phyloP scores from a whole-genome alignment of 1,140 invertebrate genomes.

The Plutomurus gul region DNA sequence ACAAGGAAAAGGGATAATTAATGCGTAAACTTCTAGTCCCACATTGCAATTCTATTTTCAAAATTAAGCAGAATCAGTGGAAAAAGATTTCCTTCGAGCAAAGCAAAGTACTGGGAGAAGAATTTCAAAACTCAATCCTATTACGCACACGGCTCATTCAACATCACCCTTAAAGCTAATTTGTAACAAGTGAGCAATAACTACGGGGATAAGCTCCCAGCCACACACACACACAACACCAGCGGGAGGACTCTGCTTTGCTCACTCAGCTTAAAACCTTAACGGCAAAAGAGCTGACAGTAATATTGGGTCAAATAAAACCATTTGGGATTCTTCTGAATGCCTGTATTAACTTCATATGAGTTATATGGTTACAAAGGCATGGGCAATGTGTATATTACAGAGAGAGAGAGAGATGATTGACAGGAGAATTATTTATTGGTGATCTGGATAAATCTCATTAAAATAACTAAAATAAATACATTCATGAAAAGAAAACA shows the following conservation, averaged over 20 bases:
- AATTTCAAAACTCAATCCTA: not conserved
- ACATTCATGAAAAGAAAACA: not conserved
- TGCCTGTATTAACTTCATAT: too few relatives aligned
- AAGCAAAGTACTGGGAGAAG: not conserved
- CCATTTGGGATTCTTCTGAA: not conserved
- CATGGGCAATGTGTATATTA: too few relatives aligned
- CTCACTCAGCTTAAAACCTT: not conserved
- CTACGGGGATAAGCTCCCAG: not conserved
- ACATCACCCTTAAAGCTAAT: not conserved
- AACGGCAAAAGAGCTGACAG: not conserved
- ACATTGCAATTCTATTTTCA: too few relatives aligned
- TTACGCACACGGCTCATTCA: not conserved
- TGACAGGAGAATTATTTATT: constrained; percentile 18
- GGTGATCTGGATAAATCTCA: not conserved
- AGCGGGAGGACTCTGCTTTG: not conserved
- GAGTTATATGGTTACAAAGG: too few relatives aligned
- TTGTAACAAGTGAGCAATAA: not conserved
- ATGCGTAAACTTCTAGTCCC: too few relatives aligned
- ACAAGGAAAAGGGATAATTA: too few relatives aligned
- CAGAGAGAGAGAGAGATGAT: constrained; percentile 7
- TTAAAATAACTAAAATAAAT: constrained; percentile 4
- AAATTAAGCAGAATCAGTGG: too few relatives aligned
- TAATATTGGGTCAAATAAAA: constrained; percentile 6
- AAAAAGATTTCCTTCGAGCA: not conserved
- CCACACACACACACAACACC: not conserved